Evolutionary conservation across 2,113 vertebrate genomes (phyloP).

Genomic region (Clarias gariepinus): DNA sequence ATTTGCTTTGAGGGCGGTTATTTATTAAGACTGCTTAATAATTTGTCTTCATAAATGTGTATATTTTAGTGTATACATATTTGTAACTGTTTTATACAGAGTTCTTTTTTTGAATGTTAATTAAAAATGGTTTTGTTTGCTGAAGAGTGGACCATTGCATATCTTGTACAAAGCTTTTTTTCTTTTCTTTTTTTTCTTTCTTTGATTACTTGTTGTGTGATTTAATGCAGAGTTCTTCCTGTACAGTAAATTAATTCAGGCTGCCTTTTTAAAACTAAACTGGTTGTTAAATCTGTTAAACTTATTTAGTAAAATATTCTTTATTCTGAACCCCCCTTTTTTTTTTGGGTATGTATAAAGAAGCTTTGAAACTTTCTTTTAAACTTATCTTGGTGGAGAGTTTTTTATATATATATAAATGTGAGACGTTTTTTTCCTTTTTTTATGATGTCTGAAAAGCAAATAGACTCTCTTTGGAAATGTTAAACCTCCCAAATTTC

Average conservation of each 20-base stretch:
- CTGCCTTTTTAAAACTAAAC: slow-evolving; percentile 12
- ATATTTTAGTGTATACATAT: slow-evolving; percentile 66
- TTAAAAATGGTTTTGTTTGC: slow-evolving; percentile 39
- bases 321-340: neutral
- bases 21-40: slow-evolving; percentile 49
- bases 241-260: slow-evolving; percentile 3
- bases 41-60: slow-evolving; percentile 58
- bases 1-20: slow-evolving; percentile 41
- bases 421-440: neutral
- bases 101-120: slow-evolving; percentile 44
- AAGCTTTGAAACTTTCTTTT: neutral
- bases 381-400: neutral
- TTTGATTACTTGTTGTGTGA: slow-evolving; percentile 1
- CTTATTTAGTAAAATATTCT: neutral
- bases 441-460: neutral
- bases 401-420: neutral
- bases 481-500: neutral
- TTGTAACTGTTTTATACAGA: slow-evolving; percentile 65
- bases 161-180: neutral
- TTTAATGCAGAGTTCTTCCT: neutral
- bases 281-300: slow-evolving; percentile 3
- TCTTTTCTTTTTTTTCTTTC: slow-evolving; percentile 20
- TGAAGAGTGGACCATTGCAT: slow-evolving; percentile 2
- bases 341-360: neutral
- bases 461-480: neutral